phyloP scores from a whole-genome alignment of 2,888 invertebrate species.

The Vanessa cardui region DNA sequence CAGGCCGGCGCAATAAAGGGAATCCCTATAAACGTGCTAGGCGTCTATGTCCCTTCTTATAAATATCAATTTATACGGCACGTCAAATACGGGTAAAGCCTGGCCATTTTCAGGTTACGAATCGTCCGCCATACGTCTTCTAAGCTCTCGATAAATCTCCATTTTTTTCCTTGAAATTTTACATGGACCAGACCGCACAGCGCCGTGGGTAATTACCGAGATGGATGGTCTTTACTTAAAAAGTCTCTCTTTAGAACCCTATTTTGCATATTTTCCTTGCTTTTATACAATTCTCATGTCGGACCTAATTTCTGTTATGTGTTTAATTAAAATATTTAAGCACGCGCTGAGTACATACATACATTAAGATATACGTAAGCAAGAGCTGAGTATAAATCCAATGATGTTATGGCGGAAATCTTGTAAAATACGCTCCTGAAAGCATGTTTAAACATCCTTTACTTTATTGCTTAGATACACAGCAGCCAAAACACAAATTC shows the following conservation, averaged over 20 bases:
- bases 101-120: conserved; percentile 75
- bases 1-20: conserved; percentile 77
- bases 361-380: conserved; percentile 20
- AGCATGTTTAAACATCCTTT: conserved; percentile 36
- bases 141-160: conserved; percentile 58
- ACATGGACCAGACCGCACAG: conserved; percentile 40
- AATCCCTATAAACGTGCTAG: conserved; percentile 77
- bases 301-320: conserved; percentile 19
- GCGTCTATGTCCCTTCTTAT: conserved; percentile 78
- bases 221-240: conserved; percentile 37
- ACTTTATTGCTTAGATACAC: conserved; percentile 38
- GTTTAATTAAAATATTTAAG: conserved; percentile 30
- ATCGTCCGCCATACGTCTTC: conserved; percentile 67
- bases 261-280: conserved; percentile 34
- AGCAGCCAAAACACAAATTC: conserved; percentile 51
- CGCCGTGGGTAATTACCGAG: conserved; percentile 38
- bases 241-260: conserved; percentile 33
- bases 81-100: conserved; percentile 75
- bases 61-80: conserved; percentile 82
- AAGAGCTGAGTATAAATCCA: conserved; percentile 31
- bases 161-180: conserved; percentile 57
- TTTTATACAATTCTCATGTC: conserved; percentile 26
- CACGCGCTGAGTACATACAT: conserved; percentile 22
- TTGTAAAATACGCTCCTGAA: conserved; percentile 31
- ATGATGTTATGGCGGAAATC: conserved; percentile 31